Base-by-base conservation (phyloP, 2,888 invertebrate genomes). In the Diarsia dahlii region DNA sequence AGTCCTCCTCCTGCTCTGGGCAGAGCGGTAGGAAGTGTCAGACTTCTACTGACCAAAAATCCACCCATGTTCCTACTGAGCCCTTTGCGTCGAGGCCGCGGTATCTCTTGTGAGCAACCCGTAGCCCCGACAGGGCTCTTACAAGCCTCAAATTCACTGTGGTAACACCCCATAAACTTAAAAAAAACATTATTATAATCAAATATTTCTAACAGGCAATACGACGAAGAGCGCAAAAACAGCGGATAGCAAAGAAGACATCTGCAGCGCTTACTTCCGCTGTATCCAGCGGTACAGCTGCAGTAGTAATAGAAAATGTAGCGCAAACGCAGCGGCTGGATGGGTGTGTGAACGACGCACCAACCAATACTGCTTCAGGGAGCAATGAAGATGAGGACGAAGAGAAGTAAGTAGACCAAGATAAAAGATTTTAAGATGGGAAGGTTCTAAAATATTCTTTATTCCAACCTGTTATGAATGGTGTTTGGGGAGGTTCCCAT, bases 291-390 rank as follows among this genome's bases (percentile, higher is more conserved):
- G 98, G 98, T 76, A 98, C 98, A 70, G 98, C 98, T 0, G 98
- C 98, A 78, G 98, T 98, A 91, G 98, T 99, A 89, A 99, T 99
- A 94, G 99, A 99, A 95, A 99, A 99, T 93, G 97, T 99, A 77
- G 98, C 98, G 78, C 98, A 98, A 89, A 98, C 98, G 68, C 97
- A 98, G 84, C 97, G 97, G 89, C 96, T 98, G 88, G 98, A 98
- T 92, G 98, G 98, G 82, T 97, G 97, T 66, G 93, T 98, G 88
- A 97, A 97, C 84, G 98, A 98, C 84, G 98, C 98, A 88, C 93
- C 98, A 50, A 99, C 99, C 20, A 99, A 99, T 93, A 99, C 99
- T 0, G 99, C 98, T 13, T 98, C 98, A 9, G 99, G 98, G 13
- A 99, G 98, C 91, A 98, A 98, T 91, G 99, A 98, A 84, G 97